Evolutionary conservation across 2,113 vertebrate genomes (phyloP), one percentile per base, ranked within the genome.

Genomic region (Poecilia latipinna): DNA sequence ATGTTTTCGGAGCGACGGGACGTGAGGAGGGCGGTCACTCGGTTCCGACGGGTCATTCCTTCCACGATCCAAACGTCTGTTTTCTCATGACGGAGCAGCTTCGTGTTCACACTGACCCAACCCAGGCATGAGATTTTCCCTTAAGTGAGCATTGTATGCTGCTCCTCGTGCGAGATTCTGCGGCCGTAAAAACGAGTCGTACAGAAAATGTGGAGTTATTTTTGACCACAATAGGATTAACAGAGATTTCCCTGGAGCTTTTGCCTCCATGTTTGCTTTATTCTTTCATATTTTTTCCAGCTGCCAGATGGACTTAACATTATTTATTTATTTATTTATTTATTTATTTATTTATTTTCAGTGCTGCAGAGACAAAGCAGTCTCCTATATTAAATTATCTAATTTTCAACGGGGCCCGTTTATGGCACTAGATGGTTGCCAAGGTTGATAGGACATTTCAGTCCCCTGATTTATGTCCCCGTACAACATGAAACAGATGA

Each of bases 11-110:
- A 62, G 70, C 66, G 26, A 72, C 4, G 57, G 82, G 83, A 90
- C 76, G 88, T 91, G 77, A 90, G 82, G 74, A 86, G 83, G 88
- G 85, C 79, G 82, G 90, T 79, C 83, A 69, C 67, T 81, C 63
- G 60, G 48, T 75, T 72, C 57, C 65, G 24, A 61, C 44, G 6
- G n/a, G 74, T 88, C 82, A 77, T 78, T 86, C 79, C 61, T 80
- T 88, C 83, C 85, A 54, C 69, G 76, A 75, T 70, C 64, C 54
- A 22, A 68, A 48, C 72, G 77, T 72, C 51, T 69, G 17, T 62
- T 1, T 2, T 51, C 65, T 37, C 8, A 78, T 65, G 75, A 78
- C 54, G 78, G 70, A 37, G 60, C 64, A 70, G 82, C 74, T 61
- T 82, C 74, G 73, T 74, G 28, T 70, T 76, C 84, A 85, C 77